Percentiles rank a stretch among this genome's conserved stretches.
Conservation (phyloP, 2,113 vertebrate genomes). For the Istiophorus platypterus region DNA sequence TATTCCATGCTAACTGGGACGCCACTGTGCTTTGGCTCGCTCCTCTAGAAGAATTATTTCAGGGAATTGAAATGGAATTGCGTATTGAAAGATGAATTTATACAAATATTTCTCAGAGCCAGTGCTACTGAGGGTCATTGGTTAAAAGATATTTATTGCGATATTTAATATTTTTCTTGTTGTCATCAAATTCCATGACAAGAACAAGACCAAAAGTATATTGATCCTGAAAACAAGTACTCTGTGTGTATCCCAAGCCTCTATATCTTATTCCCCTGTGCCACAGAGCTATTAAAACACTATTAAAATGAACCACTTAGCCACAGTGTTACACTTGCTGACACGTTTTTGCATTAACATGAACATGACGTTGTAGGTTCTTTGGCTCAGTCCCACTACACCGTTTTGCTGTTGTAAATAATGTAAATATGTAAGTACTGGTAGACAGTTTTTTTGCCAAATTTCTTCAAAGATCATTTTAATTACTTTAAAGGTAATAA, state of each 20-base stretch:
- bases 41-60: constrained; percentile 17
- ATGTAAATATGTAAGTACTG: too few species aligned
- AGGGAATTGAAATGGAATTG: constrained; percentile 19
- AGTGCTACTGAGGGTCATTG: neutral
- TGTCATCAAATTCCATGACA: neutral
- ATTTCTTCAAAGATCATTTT: too few species aligned
- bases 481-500: too few species aligned
- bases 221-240: neutral
- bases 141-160: neutral
- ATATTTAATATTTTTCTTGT: constrained; percentile 3
- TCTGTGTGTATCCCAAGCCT: neutral
- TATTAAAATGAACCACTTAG: too few species aligned
- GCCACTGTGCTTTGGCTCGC: constrained; percentile 43
- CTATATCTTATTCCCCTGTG: neutral
- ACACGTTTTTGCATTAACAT: too few species aligned
- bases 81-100: constrained; percentile 44
- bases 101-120: constrained; percentile 26
- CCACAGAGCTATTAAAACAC: neutral
- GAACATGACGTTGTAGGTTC: too few species aligned
- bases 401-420: too few species aligned
- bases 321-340: too few species aligned
- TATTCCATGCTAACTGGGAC: constrained; percentile 32
- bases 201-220: neutral
- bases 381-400: too few species aligned
- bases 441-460: too few species aligned